Percentiles rank a stretch among this genome's conserved stretches.
Conservation (phyloP, 2,797 vertebrate genomes). For the Helicolenus hilgendorfi region DNA sequence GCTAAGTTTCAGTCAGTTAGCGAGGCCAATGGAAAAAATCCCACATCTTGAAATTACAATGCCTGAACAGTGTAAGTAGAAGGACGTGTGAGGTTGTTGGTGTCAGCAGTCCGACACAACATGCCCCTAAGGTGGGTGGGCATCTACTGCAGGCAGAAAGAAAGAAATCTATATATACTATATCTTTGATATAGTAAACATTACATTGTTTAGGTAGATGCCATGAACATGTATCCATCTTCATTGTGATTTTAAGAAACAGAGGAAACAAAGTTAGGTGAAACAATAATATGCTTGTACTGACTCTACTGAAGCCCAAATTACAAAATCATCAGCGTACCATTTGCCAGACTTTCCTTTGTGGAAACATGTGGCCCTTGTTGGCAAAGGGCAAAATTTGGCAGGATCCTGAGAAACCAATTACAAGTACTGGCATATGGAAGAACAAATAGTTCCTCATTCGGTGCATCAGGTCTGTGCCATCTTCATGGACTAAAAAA, state of each 20-base stretch:
- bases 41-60: constrained; percentile 69
- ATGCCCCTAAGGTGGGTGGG: constrained; percentile 11
- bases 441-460: constrained; percentile 94
- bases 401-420: constrained; percentile 92
- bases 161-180: too few relatives aligned
- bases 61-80: constrained; percentile 49
- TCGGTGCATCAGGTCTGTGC: constrained; percentile 96
- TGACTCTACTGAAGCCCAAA: constrained; percentile 61
- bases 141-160: neutral
- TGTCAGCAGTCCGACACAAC: constrained; percentile 54
- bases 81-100: constrained; percentile 45
- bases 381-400: constrained; percentile 92
- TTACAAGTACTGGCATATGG: constrained; percentile 98
- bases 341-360: constrained; percentile 88
- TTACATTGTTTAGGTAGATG: neutral
- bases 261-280: neutral
- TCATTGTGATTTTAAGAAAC: neutral
- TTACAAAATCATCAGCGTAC: constrained; percentile 72
- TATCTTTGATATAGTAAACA: neutral
- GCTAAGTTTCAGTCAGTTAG: constrained; percentile 72
- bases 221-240: neutral
- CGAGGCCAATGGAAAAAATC: constrained; percentile 51
- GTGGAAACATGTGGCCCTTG: constrained; percentile 90
- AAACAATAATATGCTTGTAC: constrained; percentile 3
- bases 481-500: constrained; percentile 92